These are phyloP conservation scores for Hoplostethus atlanticus DNA, from an alignment of 2,797 vertebrate genomes.

Conservation along the genomic window DNA sequence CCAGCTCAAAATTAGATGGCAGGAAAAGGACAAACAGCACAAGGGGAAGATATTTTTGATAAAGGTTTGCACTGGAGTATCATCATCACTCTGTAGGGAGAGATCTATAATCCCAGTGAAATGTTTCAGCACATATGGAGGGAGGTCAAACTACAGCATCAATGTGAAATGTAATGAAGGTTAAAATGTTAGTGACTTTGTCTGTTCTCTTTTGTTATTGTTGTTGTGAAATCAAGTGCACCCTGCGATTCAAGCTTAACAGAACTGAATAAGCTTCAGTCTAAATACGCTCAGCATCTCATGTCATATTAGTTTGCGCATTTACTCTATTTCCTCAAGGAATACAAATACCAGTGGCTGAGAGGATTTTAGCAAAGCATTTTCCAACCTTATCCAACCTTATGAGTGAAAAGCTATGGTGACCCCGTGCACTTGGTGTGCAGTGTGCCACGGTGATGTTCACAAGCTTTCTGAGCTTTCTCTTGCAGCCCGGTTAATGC, in stretches of 20 bases:
- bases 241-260: constrained; percentile 9
- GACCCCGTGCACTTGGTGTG: constrained; percentile 17
- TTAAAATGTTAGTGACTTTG: constrained; percentile 8
- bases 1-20: constrained; percentile 56
- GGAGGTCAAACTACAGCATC: constrained; percentile 8
- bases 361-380: constrained; percentile 17
- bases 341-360: background rate
- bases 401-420: constrained; percentile 4
- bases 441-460: constrained; percentile 5
- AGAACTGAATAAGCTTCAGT: background rate
- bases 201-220: constrained; percentile 8
- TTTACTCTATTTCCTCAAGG: constrained; percentile 8
- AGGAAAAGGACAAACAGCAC: constrained; percentile 49
- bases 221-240: background rate
- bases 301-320: background rate
- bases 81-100: constrained; percentile 21
- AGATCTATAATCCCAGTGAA: constrained; percentile 23
- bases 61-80: constrained; percentile 31
- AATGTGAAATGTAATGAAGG: constrained; percentile 8
- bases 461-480: constrained; percentile 22
- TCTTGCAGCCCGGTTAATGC: constrained; percentile 33
- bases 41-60: constrained; percentile 55
- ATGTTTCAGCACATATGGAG: constrained; percentile 14
- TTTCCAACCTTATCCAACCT: constrained; percentile 23
- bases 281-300: background rate